Conservation (phyloP, 2,797 vertebrate genomes). For the Halcyon smyrnensis region DNA sequence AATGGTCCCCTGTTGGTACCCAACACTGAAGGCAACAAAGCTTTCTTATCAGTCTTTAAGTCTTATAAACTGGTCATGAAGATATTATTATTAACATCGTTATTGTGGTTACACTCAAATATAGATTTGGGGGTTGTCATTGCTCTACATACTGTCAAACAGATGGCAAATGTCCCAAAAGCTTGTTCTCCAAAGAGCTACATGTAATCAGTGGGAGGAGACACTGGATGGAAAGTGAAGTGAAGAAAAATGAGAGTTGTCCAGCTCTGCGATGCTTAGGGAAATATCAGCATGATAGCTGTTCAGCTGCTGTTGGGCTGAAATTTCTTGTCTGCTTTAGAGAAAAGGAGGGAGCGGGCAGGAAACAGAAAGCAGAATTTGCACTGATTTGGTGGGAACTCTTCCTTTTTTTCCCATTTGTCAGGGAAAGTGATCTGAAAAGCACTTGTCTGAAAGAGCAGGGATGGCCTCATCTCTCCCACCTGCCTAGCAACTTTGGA, state of each 20-base stretch:
- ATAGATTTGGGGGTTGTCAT: neutral
- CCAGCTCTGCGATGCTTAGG: neutral
- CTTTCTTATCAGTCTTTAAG: neutral
- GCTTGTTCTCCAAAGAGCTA: neutral
- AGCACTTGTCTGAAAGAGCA: neutral
- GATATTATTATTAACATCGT: neutral
- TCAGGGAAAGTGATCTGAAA: neutral
- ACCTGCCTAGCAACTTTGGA: conserved; percentile 37
- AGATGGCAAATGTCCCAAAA: neutral
- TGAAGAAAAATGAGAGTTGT: neutral
- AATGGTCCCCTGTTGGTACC: neutral
- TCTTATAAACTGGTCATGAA: neutral
- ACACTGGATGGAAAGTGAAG: neutral
- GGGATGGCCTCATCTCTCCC: neutral
- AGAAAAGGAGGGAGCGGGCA: neutral
- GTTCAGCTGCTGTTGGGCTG: neutral
- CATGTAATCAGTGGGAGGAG: neutral
- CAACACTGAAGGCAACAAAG: neutral
- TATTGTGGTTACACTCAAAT: neutral
- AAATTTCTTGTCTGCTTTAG: neutral
- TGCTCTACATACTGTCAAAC: neutral
- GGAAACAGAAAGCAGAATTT: neutral
- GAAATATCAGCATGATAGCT: neutral
- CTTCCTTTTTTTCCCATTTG: neutral
- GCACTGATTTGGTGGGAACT: neutral